phyloP scores from a whole-genome alignment of 2,888 invertebrate genomes.

The Drosophila mimetica region DNA sequence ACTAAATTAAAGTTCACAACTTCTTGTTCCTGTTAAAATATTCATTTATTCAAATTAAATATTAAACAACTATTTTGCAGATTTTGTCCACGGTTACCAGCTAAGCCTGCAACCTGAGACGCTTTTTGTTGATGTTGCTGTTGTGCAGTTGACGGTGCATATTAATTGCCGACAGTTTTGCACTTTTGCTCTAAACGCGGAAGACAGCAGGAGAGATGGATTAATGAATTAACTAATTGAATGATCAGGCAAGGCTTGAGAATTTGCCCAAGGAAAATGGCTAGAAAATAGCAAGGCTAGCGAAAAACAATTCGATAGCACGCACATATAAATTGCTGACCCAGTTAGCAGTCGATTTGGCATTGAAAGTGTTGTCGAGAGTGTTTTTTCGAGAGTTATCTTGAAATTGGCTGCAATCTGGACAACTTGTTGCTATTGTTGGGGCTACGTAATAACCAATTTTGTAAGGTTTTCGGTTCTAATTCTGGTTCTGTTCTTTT shows the following conservation, averaged over 20 bases:
- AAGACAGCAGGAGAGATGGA: constrained; percentile 37
- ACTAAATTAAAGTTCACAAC: too few species aligned
- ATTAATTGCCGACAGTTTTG: constrained; percentile 44
- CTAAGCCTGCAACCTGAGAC: constrained; percentile 21
- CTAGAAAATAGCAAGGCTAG: constrained; percentile 16
- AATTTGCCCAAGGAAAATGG: constrained; percentile 15
- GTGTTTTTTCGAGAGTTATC: constrained; percentile 30
- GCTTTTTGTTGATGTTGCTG: constrained; percentile 20
- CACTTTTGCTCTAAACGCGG: constrained; percentile 53
- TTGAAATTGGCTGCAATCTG: constrained; percentile 47
- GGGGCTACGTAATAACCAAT: constrained; percentile 44
- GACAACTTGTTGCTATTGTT: constrained; percentile 42
- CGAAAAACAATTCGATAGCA: constrained; percentile 32
- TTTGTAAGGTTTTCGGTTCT: constrained; percentile 48
- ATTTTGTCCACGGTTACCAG: constrained; percentile 15
- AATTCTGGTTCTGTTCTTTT: constrained; percentile 12
- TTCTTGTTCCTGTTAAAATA: too few species aligned
- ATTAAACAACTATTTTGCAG: neutral
- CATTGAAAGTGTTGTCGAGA: constrained; percentile 57
- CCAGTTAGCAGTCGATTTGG: constrained; percentile 40
- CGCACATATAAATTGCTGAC: constrained; percentile 45
- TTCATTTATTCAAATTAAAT: neutral
- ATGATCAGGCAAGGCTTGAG: constrained; percentile 26
- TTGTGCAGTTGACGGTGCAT: constrained; percentile 33
- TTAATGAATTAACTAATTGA: constrained; percentile 50